Conservation (phyloP, 1,140 invertebrate species). For the Psilanteris sp. region DNA sequence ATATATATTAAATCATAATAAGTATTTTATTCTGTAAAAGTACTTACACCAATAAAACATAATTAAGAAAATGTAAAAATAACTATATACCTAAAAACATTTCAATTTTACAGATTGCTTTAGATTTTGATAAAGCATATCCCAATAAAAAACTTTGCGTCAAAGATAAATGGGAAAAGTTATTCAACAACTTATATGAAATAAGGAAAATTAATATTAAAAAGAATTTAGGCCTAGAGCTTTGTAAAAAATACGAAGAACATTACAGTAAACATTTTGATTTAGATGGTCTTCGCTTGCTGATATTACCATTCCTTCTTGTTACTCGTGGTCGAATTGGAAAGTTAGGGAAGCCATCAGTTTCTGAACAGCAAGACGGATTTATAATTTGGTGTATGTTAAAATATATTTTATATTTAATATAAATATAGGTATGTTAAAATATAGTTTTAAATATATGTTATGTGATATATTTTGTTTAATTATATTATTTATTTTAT, state of each 20-base stretch:
- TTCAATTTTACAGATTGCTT: neutral
- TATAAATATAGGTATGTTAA: no score
- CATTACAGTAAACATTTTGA: neutral
- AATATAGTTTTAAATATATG: no score
- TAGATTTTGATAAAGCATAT: slow-evolving; percentile 7
- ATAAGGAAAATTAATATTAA: slow-evolving; percentile 6
- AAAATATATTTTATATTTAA: no score
- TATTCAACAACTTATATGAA: slow-evolving; percentile 5
- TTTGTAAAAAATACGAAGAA: neutral
- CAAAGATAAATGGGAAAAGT: slow-evolving; percentile 13
- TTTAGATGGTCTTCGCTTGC: slow-evolving; percentile 7
- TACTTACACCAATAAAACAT: no score
- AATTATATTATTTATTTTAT: no score
- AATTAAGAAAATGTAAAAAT: no score
- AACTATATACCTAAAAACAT: no score
- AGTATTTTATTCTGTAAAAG: no score
- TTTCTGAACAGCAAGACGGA: neutral
- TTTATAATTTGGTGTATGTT: slow-evolving; percentile 28
- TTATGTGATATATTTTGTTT: no score
- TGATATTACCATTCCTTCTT: slow-evolving; percentile 15
- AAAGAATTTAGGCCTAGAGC: neutral
- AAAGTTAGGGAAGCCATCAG: neutral
- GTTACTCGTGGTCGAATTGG: slow-evolving; percentile 8
- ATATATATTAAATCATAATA: no score
- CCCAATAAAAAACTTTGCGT: slow-evolving; percentile 1